Conservation (phyloP, 2,888 invertebrate genomes). For the Desoria tigrina region DNA sequence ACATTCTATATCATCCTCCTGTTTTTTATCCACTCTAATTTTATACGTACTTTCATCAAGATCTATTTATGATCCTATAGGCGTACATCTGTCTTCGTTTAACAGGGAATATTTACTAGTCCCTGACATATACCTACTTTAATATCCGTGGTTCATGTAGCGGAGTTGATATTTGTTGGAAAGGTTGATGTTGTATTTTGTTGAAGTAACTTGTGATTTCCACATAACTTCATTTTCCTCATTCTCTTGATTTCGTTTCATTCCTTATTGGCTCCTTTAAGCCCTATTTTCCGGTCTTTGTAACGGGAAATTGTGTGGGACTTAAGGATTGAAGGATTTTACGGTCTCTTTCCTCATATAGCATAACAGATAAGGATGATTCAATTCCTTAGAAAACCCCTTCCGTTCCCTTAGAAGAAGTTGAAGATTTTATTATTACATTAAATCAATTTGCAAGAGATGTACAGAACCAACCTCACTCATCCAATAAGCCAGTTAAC, state of each 20-base stretch:
- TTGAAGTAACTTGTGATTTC: conserved; percentile 34
- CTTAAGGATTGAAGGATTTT: not conserved
- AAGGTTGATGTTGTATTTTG: not conserved
- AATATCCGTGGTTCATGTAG: too few species aligned
- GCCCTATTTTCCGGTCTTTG: conserved; percentile 31
- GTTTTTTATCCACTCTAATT: too few species aligned
- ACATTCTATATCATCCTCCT: not conserved
- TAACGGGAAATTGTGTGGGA: not conserved
- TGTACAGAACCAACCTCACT: not conserved
- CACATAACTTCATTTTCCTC: conserved; percentile 47
- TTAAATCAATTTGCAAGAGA: conserved; percentile 9
- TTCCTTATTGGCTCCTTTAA: conserved; percentile 43
- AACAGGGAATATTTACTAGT: too few species aligned
- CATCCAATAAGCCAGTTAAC: conserved; percentile 5
- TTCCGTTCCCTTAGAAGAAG: conserved; percentile 5
- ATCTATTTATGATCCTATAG: too few species aligned
- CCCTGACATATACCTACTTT: too few species aligned
- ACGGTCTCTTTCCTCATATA: not conserved
- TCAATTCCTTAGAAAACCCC: conserved; percentile 22
- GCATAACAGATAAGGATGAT: conserved; percentile 12
- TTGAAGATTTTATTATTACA: conserved; percentile 13
- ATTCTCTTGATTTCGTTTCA: conserved; percentile 48
- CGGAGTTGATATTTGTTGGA: not conserved
- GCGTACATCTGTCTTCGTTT: too few species aligned
- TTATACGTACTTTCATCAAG: too few species aligned